Conservation (phyloP, 2,113 vertebrate species). For the Platysternon megacephalum region DNA sequence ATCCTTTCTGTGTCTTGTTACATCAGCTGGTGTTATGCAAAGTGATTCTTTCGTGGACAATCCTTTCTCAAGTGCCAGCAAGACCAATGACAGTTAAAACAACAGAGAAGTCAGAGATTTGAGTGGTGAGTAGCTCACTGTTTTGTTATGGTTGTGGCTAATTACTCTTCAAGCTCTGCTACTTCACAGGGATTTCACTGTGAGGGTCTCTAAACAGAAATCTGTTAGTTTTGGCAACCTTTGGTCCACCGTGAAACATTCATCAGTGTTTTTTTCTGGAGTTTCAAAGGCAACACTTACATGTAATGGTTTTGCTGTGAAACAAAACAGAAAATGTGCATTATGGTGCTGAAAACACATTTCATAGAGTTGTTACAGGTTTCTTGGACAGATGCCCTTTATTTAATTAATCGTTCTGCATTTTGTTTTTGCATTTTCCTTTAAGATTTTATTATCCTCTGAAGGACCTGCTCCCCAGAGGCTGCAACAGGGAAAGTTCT, state of each 20-base stretch:
- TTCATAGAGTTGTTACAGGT: conserved; percentile 60
- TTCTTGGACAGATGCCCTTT: conserved; percentile 67
- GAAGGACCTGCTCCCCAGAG: conserved; percentile 20
- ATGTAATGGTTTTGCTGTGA: conserved; percentile 73
- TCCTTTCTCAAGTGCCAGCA: neutral
- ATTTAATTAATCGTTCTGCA: conserved; percentile 70
- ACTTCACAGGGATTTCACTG: conserved; percentile 67
- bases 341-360: conserved; percentile 74
- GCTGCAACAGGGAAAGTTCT: neutral
- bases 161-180: conserved; percentile 65
- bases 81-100: conserved; percentile 15
- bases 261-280: conserved; percentile 65
- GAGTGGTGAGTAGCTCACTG: conserved; percentile 60
- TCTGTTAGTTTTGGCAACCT: conserved; percentile 67
- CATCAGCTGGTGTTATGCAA: neutral
- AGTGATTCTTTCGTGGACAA: neutral
- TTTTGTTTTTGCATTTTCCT: conserved; percentile 56
- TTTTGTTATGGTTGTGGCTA: conserved; percentile 69
- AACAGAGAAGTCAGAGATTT: conserved; percentile 46
- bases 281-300: conserved; percentile 75
- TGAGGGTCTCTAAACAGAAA: conserved; percentile 69
- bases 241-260: conserved; percentile 52
- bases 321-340: conserved; percentile 71
- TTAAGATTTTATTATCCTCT: conserved; percentile 53
- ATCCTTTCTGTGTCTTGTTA: neutral